These are phyloP conservation scores for Allenopithecus nigroviridis DNA, from an alignment of 2,797 vertebrate species.

Conservation along the genomic window DNA sequence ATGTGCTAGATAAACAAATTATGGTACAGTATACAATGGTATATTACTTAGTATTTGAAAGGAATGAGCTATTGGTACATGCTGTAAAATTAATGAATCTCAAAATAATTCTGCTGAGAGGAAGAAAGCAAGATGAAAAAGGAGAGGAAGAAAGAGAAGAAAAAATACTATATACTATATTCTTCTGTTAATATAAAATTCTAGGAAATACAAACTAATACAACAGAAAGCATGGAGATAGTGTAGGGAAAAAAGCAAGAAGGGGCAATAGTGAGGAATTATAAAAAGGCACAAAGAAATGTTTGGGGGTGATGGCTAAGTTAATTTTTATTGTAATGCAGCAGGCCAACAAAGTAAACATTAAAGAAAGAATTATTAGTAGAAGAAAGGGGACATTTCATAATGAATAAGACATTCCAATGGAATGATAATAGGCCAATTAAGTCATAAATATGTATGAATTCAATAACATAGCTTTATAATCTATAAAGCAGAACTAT, in stretches of 20 bases:
- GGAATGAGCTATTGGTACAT: background rate
- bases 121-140: background rate
- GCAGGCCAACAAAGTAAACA: background rate
- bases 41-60: background rate
- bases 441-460: background rate
- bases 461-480: background rate
- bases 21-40: background rate
- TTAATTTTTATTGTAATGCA: background rate
- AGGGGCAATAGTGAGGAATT: background rate
- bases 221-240: background rate
- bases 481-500: background rate
- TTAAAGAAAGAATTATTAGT: background rate
- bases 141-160: too few species aligned
- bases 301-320: too few species aligned
- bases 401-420: background rate
- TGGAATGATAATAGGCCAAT: background rate
- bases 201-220: background rate
- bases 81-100: background rate
- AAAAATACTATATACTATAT: background rate
- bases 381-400: background rate
- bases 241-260: background rate
- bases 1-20: background rate
- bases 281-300: background rate
- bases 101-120: background rate
- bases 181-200: background rate